Conservation (phyloP, 2,797 vertebrate genomes). For the Yasuhikotakia modesta region DNA sequence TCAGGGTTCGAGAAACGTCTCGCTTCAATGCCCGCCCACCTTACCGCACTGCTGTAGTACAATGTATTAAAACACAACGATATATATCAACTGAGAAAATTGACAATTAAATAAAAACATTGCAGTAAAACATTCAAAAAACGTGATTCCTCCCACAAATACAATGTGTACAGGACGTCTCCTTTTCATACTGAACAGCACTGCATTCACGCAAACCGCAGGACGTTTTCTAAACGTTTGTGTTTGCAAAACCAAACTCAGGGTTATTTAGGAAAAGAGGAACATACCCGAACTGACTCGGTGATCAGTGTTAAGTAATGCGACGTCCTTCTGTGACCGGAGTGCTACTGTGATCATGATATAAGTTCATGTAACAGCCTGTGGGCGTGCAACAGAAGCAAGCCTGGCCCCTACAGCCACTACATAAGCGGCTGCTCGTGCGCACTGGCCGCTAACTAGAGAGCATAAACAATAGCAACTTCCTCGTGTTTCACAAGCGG, state of each 20-base stretch:
- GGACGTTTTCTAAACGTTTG: not conserved
- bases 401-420: not conserved
- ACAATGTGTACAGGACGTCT: too few relatives aligned
- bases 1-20: not conserved
- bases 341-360: constrained; percentile 36
- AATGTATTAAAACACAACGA: not conserved
- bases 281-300: constrained; percentile 4
- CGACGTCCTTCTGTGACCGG: constrained; percentile 13
- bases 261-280: not conserved
- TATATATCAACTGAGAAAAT: not conserved
- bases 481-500: constrained; percentile 15
- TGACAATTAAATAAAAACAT: not conserved
- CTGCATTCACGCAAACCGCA: not conserved
- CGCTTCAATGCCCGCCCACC: not conserved
- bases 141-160: not conserved
- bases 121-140: not conserved
- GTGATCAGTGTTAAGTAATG: not conserved
- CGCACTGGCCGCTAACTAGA: not conserved
- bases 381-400: constrained; percentile 8
- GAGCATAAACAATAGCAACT: constrained; percentile 11
- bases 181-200: not conserved
- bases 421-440: constrained; percentile 1
- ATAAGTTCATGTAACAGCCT: constrained; percentile 12
- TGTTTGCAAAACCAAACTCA: not conserved
- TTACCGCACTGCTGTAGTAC: too few relatives aligned